phyloP scores from a whole-genome alignment of 2,888 invertebrate genomes.

The Cryptus viduatorius region DNA sequence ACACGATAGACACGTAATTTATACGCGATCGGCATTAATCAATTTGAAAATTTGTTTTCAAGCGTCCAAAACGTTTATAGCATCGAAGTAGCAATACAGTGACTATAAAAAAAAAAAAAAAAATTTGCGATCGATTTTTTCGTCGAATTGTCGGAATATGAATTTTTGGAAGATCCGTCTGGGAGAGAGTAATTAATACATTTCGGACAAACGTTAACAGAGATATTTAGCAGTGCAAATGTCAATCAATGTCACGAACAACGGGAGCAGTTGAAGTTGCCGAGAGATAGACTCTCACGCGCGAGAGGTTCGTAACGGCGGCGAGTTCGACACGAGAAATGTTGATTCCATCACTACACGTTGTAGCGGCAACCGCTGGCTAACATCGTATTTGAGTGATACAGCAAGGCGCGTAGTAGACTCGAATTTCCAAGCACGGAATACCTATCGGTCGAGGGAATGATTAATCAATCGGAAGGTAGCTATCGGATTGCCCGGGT shows the following conservation, averaged over 20 bases:
- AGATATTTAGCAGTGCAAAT: background rate
- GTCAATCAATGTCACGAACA: slow-evolving; percentile 21
- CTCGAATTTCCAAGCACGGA: slow-evolving; percentile 12
- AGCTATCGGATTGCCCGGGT: slow-evolving; percentile 33
- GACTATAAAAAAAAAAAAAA: no score
- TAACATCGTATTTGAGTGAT: background rate
- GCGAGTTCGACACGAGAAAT: slow-evolving; percentile 25
- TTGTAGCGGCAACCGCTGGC: background rate
- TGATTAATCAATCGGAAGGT: slow-evolving; percentile 51
- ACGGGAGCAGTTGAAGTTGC: slow-evolving; percentile 6
- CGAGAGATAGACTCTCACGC: background rate
- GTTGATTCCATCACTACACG: background rate
- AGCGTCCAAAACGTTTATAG: background rate
- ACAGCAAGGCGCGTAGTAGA: background rate
- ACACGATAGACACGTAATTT: background rate
- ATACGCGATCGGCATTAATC: background rate
- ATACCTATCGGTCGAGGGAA: slow-evolving; percentile 25
- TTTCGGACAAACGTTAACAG: background rate
- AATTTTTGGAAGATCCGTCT: background rate
- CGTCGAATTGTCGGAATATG: background rate
- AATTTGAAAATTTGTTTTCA: background rate
- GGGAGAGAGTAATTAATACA: background rate
- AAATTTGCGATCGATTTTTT: no score
- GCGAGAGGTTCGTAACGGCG: slow-evolving; percentile 9
- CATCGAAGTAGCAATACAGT: background rate